phyloP scores from a whole-genome alignment of 2,888 invertebrate species.

The Netelia virgata region DNA sequence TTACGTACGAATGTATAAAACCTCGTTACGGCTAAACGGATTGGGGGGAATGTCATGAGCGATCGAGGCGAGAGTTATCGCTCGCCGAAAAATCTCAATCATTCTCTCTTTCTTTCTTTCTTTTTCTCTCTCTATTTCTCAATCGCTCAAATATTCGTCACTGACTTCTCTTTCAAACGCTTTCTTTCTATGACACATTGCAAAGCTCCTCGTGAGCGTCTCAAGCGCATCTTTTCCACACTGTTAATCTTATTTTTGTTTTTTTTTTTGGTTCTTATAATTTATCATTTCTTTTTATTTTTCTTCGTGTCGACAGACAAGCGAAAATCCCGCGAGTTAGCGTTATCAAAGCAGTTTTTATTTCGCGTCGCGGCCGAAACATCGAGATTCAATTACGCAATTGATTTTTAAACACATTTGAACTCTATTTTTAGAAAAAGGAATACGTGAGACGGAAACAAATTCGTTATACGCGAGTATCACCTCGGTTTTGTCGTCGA shows the following conservation, averaged over 20 bases:
- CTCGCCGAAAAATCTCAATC: conserved; percentile 46
- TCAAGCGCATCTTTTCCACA: conserved; percentile 47
- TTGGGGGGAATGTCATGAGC: conserved; percentile 55
- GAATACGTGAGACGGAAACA: conserved; percentile 28
- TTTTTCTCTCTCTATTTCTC: conserved; percentile 46
- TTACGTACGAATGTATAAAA: conserved; percentile 85
- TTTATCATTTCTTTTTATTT: conserved; percentile 19
- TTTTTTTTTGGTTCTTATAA: conserved; percentile 20
- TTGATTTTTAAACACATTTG: background rate
- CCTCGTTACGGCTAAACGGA: conserved; percentile 80
- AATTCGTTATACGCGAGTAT: conserved; percentile 33
- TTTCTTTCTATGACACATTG: conserved; percentile 59
- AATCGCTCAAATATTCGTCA: conserved; percentile 32
- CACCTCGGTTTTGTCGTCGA: background rate
- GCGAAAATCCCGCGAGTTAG: conserved; percentile 47
- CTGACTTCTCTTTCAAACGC: conserved; percentile 17
- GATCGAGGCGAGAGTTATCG: conserved; percentile 45
- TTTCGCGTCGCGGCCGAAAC: background rate
- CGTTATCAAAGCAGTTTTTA: conserved; percentile 39
- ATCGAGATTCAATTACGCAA: conserved; percentile 2
- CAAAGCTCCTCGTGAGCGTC: conserved; percentile 61
- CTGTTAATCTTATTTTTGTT: conserved; percentile 3
- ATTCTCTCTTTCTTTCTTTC: conserved; percentile 38
- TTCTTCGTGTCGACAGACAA: conserved; percentile 41
- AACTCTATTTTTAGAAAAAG: background rate